Evolutionary conservation across 2,888 invertebrate species (phyloP).

Genomic region (Leucozona laternaria): DNA sequence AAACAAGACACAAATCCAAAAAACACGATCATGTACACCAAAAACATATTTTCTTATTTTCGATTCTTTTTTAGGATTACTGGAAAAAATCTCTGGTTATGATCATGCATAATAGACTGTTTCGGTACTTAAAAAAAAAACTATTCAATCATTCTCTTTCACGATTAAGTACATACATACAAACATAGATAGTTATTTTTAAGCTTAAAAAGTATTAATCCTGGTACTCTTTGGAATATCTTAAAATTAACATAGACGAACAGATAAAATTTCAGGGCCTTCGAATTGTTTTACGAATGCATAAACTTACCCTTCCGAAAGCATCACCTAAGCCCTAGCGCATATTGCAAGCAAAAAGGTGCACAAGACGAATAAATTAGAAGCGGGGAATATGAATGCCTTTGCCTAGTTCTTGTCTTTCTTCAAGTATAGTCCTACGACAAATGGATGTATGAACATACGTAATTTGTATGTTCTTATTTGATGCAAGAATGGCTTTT

Average conservation of each 20-base stretch:
- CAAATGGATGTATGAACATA: not conserved
- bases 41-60: too few species aligned
- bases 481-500: constrained; percentile 11
- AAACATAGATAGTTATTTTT: not conserved
- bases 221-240: not conserved
- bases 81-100: too few species aligned
- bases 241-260: constrained; percentile 1
- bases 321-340: not conserved
- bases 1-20: too few species aligned
- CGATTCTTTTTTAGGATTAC: too few species aligned
- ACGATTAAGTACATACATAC: too few species aligned
- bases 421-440: constrained; percentile 2
- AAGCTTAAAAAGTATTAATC: not conserved
- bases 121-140: too few species aligned
- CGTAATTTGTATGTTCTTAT: not conserved
- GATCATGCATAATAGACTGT: too few species aligned
- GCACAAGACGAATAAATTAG: constrained; percentile 31
- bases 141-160: too few species aligned
- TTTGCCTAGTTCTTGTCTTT: not conserved
- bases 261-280: constrained; percentile 1
- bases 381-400: not conserved
- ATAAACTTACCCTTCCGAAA: not conserved
- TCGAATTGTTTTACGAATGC: constrained; percentile 23
- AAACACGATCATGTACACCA: too few species aligned
- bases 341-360: not conserved